A percentile compares a stretch with the other conserved stretches of the same genome.
These are phyloP conservation scores for Noctilio leporinus DNA, from an alignment of 2,113 vertebrate species.

Conservation along the genomic window DNA sequence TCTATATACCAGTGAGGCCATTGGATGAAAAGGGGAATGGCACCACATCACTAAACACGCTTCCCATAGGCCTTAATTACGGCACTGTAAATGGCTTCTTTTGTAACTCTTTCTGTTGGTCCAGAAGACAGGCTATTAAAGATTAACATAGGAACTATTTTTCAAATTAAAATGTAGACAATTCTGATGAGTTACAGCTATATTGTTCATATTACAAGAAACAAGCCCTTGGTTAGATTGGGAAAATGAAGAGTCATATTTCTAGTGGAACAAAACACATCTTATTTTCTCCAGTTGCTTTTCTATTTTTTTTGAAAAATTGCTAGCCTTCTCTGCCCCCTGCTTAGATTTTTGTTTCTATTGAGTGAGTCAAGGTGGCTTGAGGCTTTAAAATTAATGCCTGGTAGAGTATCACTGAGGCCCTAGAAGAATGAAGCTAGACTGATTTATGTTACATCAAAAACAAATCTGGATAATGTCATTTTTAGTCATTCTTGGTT, in stretches of 20 bases:
- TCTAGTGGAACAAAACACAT: slow-evolving; percentile 61
- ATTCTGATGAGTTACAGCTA: slow-evolving; percentile 68
- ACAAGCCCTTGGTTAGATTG: slow-evolving; percentile 66
- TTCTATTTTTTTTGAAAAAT: slow-evolving; percentile 42
- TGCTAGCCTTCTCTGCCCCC: slow-evolving; percentile 55
- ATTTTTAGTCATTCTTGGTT: background rate
- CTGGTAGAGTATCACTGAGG: slow-evolving; percentile 33
- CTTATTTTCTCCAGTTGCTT: slow-evolving; percentile 56
- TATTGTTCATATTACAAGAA: slow-evolving; percentile 66
- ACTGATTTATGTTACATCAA: slow-evolving; percentile 20
- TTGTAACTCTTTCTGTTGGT: slow-evolving; percentile 75
- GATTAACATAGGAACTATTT: slow-evolving; percentile 73
- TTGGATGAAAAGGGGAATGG: slow-evolving; percentile 72
- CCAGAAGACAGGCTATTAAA: slow-evolving; percentile 79
- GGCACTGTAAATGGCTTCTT: slow-evolving; percentile 68
- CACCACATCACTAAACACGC: slow-evolving; percentile 66
- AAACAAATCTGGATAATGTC: slow-evolving; percentile 1
- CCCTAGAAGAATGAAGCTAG: slow-evolving; percentile 32
- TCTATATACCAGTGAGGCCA: slow-evolving; percentile 69
- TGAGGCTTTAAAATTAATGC: slow-evolving; percentile 68
- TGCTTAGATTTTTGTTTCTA: slow-evolving; percentile 69
- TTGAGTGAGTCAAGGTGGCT: slow-evolving; percentile 67
- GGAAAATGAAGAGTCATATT: slow-evolving; percentile 58
- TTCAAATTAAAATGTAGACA: slow-evolving; percentile 75
- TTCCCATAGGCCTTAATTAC: slow-evolving; percentile 76